phyloP scores from a whole-genome alignment of 2,797 vertebrate species.

The Catharus ustulatus region DNA sequence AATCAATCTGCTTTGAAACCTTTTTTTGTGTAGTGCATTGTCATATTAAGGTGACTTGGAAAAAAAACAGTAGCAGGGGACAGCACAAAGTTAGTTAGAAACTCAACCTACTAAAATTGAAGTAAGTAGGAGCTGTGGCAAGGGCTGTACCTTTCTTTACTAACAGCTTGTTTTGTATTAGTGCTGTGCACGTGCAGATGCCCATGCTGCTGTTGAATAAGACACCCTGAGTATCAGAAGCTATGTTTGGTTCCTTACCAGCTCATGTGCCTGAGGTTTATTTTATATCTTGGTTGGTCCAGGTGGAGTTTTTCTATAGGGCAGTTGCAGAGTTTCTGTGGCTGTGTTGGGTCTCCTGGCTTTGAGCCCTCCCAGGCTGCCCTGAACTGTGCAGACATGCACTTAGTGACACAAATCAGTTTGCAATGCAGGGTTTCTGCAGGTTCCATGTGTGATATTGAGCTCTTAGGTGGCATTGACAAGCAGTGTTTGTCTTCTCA shows the following conservation, averaged over 20 bases:
- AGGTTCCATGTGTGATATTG: background rate
- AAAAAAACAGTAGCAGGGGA: background rate
- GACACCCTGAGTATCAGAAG: background rate
- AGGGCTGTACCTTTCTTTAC: background rate
- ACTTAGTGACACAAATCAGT: background rate
- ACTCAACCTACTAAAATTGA: background rate
- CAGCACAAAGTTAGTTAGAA: background rate
- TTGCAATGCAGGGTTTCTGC: background rate
- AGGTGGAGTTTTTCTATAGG: background rate
- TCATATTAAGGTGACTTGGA: background rate
- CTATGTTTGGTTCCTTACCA: background rate
- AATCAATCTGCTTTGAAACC: background rate
- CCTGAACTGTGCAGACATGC: background rate
- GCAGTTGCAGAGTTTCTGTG: background rate
- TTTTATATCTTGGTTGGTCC: background rate
- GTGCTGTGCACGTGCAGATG: background rate
- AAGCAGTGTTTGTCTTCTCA: slow-evolving; percentile 31
- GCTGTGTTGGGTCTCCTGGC: background rate
- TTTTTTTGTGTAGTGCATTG: background rate
- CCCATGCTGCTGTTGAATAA: background rate
- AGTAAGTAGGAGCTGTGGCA: background rate
- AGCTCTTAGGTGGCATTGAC: slow-evolving; percentile 35
- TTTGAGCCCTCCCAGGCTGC: background rate
- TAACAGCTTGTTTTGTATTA: background rate
- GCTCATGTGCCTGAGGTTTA: background rate